Conservation (phyloP, 2,113 vertebrate species). For the Vanacampus margaritifer region DNA sequence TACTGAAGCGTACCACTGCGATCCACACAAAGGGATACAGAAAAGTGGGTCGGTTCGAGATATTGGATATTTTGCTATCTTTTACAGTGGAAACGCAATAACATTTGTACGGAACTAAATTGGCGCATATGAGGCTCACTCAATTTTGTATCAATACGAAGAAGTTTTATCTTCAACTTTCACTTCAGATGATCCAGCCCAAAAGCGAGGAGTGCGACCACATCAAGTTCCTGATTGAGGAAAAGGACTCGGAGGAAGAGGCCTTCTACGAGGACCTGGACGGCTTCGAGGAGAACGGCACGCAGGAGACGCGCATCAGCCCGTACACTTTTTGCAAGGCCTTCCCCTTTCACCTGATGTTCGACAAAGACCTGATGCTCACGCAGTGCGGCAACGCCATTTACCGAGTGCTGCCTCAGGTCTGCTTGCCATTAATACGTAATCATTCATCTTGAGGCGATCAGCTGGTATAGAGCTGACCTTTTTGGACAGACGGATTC, state of each 20-base stretch:
- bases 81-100: too few relatives aligned
- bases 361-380: slow-evolving; percentile 90
- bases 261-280: slow-evolving; percentile 95
- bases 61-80: too few relatives aligned
- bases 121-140: too few relatives aligned
- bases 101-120: too few relatives aligned
- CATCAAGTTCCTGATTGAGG: slow-evolving; percentile 97
- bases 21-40: too few relatives aligned
- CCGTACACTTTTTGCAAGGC: slow-evolving; percentile 98
- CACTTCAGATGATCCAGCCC: slow-evolving; percentile 87
- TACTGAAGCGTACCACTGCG: too few relatives aligned
- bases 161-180: not conserved
- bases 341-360: slow-evolving; percentile 98
- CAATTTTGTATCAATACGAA: too few relatives aligned
- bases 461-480: not conserved
- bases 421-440: not conserved
- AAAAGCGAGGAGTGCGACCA: slow-evolving; percentile 97
- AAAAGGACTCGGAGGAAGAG: slow-evolving; percentile 95
- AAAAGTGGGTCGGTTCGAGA: too few relatives aligned
- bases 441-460: not conserved
- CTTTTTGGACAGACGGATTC: not conserved
- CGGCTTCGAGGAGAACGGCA: slow-evolving; percentile 94
- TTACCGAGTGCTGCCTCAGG: slow-evolving; percentile 95
- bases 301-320: slow-evolving; percentile 95
- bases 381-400: slow-evolving; percentile 97